Conservation (phyloP, 2,113 vertebrate genomes). For the Erpornis zantholeuca region DNA sequence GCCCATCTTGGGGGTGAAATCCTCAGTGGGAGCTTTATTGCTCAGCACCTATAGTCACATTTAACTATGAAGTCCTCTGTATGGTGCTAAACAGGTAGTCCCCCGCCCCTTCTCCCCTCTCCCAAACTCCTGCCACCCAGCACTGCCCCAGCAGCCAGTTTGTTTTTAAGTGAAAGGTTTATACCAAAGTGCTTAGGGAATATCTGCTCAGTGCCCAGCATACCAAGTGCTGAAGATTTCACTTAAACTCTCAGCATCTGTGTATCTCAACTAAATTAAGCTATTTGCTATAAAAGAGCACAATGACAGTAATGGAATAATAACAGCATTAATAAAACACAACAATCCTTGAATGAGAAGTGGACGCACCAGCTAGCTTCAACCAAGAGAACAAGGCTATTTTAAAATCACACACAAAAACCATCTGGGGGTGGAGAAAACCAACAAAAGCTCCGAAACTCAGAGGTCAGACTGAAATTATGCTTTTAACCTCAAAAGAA, state of each 20-base stretch:
- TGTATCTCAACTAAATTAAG: constrained; percentile 72
- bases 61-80: background rate
- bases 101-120: background rate
- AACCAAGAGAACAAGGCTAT: constrained; percentile 49
- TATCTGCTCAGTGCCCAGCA: constrained; percentile 48
- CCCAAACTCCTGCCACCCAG: background rate
- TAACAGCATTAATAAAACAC: constrained; percentile 75
- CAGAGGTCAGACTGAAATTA: constrained; percentile 58
- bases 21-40: background rate
- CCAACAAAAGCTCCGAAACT: constrained; percentile 36
- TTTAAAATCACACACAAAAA: constrained; percentile 63
- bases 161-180: constrained; percentile 41
- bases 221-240: constrained; percentile 65
- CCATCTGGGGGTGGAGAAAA: constrained; percentile 52
- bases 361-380: constrained; percentile 45
- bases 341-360: constrained; percentile 63
- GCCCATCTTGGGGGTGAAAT: background rate
- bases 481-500: constrained; percentile 57
- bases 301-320: constrained; percentile 75
- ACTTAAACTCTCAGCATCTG: constrained; percentile 70
- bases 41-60: background rate
- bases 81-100: background rate
- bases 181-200: constrained; percentile 1
- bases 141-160: background rate
- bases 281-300: constrained; percentile 71